Percentiles rank a stretch among this genome's conserved stretches.
Evolutionary conservation across 2,888 invertebrate species (phyloP).

Genomic region (Quadriops clusia): DNA sequence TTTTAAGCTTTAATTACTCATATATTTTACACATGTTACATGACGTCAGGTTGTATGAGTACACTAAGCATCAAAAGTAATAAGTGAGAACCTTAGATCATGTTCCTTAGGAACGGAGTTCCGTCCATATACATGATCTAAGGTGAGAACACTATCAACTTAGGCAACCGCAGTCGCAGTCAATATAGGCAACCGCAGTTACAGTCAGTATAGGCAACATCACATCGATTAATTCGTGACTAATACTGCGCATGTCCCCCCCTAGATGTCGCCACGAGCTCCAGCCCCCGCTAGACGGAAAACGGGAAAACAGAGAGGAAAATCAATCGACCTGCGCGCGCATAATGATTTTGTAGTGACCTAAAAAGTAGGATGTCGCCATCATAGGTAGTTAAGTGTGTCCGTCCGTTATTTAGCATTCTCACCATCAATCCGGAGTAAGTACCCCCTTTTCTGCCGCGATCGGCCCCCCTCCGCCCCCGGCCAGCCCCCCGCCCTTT

Average conservation of each 20-base stretch:
- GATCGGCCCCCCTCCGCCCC: not conserved
- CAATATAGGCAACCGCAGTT: too few species aligned
- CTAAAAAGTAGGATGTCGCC: conserved; percentile 33
- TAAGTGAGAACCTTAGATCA: too few species aligned
- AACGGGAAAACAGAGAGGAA: conserved; percentile 16
- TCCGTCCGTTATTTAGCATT: conserved; percentile 26
- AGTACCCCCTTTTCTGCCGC: conserved; percentile 9
- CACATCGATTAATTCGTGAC: conserved; percentile 4
- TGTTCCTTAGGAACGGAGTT: too few species aligned
- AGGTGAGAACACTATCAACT: too few species aligned
- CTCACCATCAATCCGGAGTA: conserved; percentile 15
- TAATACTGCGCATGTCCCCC: conserved; percentile 13
- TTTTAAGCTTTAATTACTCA: too few species aligned
- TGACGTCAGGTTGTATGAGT: too few species aligned
- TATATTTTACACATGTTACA: too few species aligned
- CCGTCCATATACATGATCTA: too few species aligned
- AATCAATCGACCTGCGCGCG: conserved; percentile 29
- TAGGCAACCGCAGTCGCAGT: too few species aligned
- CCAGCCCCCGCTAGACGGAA: conserved; percentile 15
- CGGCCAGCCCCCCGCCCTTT: too few species aligned
- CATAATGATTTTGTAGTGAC: conserved; percentile 32
- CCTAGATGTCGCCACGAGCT: conserved; percentile 18
- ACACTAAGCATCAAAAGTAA: too few species aligned
- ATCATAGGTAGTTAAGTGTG: conserved; percentile 31
- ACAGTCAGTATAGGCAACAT: too few species aligned